Evolutionary conservation across 2,888 invertebrate species (phyloP), one percentile per base, ranked within the genome.

Genomic region (Cephus nigrinus): DNA sequence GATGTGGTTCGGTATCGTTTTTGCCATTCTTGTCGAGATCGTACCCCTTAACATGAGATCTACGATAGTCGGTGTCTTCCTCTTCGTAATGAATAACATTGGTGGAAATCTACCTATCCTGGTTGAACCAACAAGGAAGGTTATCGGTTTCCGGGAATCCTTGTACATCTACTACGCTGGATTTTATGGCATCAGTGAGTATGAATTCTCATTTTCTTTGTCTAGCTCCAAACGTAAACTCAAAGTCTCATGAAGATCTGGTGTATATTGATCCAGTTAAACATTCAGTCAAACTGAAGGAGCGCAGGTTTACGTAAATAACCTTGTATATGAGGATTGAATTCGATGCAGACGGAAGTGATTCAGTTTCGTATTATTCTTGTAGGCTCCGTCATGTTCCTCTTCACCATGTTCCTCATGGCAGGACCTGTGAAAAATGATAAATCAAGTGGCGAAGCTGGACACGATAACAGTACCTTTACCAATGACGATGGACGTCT

Each of bases 1-100:
- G 92, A 97, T 97, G 97, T 98, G 97, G 97, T 97, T 97, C 91
- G 97, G 97, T 75, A 97, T 98, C 82, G 95, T 97, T 4, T 97
- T 97, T 91, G 97, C 97, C 4, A 96, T 97, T 88, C 93, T 98
- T 3, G 97, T 98, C 1, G 97, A 97, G 92, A 96, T 97, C 81
- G 97, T 97, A 1, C 97, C 97, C 0, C 88, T 96, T 74, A 94
- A 95, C 11, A 94, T 97, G 23, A 93, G 97, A 74, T 97, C 97
- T 5, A 97, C 97, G 69, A 96, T 97, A 0, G 95, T 97, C 23
- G 97, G 97, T 0, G 94, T 97, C 55, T 97, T 97, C 90, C 93
- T 97, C 69, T 98, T 98, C 92, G 96, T 97, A 3, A 97, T 97
- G 96, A 97, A 97, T 93, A 98, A 97, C 92, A 95, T 97, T 80